Evolutionary conservation across 1,140 invertebrate genomes (phyloP).

Genomic region (Pseudomyrmex cubaensis): DNA sequence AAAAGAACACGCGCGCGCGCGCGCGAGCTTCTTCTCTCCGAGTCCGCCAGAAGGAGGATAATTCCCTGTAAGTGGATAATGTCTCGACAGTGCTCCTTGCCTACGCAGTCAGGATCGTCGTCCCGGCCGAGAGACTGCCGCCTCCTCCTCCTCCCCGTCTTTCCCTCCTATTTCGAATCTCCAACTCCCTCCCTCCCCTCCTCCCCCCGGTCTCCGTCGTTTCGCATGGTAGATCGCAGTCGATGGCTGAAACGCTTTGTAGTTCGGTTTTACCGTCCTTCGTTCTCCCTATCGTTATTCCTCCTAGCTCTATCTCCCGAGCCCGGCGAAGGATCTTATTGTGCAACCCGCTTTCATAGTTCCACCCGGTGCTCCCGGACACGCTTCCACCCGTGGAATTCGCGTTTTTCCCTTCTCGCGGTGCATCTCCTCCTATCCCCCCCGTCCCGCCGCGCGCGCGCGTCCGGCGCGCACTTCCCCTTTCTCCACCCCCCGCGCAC

Average conservation of each 20-base stretch:
- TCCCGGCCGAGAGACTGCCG: constrained; percentile 14
- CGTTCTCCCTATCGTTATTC: constrained; percentile 38
- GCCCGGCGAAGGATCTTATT: constrained; percentile 61
- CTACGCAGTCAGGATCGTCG: constrained; percentile 74
- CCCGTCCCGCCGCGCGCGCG: background rate
- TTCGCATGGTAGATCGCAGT: constrained; percentile 68
- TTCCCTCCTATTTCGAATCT: constrained; percentile 43
- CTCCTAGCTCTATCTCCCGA: constrained; percentile 40
- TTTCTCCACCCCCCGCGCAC: constrained; percentile 36
- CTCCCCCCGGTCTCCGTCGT: background rate
- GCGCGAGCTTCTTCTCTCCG: constrained; percentile 53
- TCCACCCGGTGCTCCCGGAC: constrained; percentile 68
- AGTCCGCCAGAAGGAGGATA: constrained; percentile 74
- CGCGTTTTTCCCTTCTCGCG: constrained; percentile 66
- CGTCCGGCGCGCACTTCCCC: background rate
- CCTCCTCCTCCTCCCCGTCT: background rate
- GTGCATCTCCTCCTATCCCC: background rate
- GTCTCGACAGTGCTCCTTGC: constrained; percentile 76
- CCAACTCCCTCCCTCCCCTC: constrained; percentile 30
- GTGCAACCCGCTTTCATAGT: constrained; percentile 69
- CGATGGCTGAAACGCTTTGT: constrained; percentile 67
- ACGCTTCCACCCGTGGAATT: constrained; percentile 68
- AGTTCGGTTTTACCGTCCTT: constrained; percentile 47
- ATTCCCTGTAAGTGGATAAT: constrained; percentile 83
- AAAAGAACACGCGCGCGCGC: constrained; percentile 14